Percentiles rank a stretch among this genome's conserved stretches.
These are phyloP conservation scores for Platanista minor DNA, from an alignment of 2,113 vertebrate species.

Conservation along the genomic window DNA sequence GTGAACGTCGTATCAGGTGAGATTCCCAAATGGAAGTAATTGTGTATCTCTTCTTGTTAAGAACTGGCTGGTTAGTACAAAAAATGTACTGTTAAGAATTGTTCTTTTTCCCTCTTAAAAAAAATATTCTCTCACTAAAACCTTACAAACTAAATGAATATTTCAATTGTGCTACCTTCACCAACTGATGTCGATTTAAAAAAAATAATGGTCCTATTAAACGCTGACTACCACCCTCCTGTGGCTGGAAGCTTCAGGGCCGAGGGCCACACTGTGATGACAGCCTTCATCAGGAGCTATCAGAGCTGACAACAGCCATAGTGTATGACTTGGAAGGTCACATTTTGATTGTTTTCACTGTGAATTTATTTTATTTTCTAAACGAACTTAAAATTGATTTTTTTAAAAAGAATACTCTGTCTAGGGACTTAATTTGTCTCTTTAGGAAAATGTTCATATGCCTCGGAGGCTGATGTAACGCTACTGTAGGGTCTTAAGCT, in stretches of 20 bases:
- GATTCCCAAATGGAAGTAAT: neutral
- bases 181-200: neutral
- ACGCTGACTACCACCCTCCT: accelerated
- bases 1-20: constrained; percentile 85
- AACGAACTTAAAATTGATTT: neutral
- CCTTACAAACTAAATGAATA: neutral
- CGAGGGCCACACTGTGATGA: accelerated
- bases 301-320: accelerated
- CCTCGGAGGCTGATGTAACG: neutral
- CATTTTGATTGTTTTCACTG: neutral
- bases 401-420: neutral
- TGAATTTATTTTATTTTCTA: neutral
- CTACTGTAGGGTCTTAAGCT: neutral
- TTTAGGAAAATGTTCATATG: neutral
- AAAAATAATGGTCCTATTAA: neutral
- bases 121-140: neutral
- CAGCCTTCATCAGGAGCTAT: accelerated
- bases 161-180: neutral
- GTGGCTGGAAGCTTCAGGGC: accelerated
- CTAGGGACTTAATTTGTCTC: neutral
- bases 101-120: neutral
- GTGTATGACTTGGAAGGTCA: accelerated
- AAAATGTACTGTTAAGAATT: neutral
- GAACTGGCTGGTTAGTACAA: neutral
- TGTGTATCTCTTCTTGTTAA: neutral